Percentiles rank a stretch among this genome's conserved stretches.
Evolutionary conservation across 2,888 invertebrate genomes (phyloP).

Genomic region (Selenia dentaria): DNA sequence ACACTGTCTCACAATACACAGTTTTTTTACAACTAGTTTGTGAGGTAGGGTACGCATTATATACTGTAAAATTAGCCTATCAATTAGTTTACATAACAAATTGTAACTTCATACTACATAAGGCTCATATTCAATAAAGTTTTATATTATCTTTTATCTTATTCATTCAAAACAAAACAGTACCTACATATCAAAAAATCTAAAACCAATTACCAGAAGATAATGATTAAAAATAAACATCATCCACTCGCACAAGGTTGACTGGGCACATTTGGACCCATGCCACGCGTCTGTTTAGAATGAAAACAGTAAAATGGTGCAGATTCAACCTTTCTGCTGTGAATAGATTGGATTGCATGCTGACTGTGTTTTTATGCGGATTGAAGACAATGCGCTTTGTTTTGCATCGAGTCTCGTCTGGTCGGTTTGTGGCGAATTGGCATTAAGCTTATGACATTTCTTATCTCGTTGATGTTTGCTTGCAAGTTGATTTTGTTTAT

Average conservation of each 20-base stretch:
- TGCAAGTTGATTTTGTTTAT: too few species aligned
- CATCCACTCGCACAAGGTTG: neutral
- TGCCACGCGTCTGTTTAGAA: neutral
- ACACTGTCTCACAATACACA: too few species aligned
- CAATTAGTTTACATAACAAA: too few species aligned
- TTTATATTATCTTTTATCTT: too few species aligned
- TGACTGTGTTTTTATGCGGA: slow-evolving; percentile 51
- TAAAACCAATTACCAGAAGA: too few species aligned
- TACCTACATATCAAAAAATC: too few species aligned
- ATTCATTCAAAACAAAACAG: too few species aligned
- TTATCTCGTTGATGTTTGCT: neutral
- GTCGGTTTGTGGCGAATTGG: neutral
- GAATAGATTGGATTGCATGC: slow-evolving; percentile 51
- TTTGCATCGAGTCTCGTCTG: neutral
- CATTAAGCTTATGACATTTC: neutral
- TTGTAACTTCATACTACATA: too few species aligned
- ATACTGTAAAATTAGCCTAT: too few species aligned
- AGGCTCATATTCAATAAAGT: too few species aligned
- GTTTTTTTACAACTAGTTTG: too few species aligned
- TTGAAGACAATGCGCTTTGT: slow-evolving; percentile 30
- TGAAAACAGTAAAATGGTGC: slow-evolving; percentile 21
- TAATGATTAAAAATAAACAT: neutral
- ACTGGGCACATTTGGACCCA: neutral
- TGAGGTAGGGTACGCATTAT: too few species aligned
- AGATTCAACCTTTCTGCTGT: slow-evolving; percentile 57